Conservation (phyloP, 1,140 invertebrate species). For the Littorina saxatilis region DNA sequence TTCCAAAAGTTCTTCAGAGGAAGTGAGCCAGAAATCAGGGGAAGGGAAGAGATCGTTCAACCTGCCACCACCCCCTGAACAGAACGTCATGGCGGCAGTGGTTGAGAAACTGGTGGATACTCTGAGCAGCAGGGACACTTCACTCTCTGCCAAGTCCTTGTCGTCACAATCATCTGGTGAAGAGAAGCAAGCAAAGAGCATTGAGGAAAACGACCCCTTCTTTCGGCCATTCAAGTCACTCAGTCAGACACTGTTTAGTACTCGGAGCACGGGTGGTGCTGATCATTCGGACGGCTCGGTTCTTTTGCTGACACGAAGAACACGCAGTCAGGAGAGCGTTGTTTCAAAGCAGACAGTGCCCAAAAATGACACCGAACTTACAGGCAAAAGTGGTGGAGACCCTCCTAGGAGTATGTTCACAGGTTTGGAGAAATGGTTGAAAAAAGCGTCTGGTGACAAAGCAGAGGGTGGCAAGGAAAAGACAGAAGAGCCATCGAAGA, state of each 20-base stretch:
- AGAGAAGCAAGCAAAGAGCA: background rate
- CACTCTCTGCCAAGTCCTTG: background rate
- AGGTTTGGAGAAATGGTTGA: conserved; percentile 57
- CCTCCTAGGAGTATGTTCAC: conserved; percentile 23
- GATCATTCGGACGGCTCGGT: background rate
- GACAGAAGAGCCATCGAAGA: background rate
- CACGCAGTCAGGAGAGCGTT: conserved; percentile 37
- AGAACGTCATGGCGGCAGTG: conserved; percentile 27
- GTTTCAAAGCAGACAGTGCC: too few species aligned
- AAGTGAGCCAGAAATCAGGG: background rate
- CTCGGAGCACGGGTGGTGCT: conserved; percentile 9
- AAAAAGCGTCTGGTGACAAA: conserved; percentile 38
- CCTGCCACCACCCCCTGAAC: conserved; percentile 18
- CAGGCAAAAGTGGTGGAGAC: too few species aligned
- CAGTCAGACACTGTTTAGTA: conserved; percentile 5
- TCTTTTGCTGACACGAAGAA: conserved; percentile 30
- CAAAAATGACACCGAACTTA: too few species aligned
- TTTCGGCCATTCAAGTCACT: conserved; percentile 40
- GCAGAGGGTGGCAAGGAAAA: background rate
- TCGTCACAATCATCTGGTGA: conserved; percentile 21
- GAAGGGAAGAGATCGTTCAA: background rate
- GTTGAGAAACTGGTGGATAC: conserved; percentile 35
- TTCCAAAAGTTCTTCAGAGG: background rate
- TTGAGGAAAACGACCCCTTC: conserved; percentile 40
- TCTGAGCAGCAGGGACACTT: conserved; percentile 29